phyloP scores from a whole-genome alignment of 1,140 invertebrate genomes.

The Papilio xuthus region DNA sequence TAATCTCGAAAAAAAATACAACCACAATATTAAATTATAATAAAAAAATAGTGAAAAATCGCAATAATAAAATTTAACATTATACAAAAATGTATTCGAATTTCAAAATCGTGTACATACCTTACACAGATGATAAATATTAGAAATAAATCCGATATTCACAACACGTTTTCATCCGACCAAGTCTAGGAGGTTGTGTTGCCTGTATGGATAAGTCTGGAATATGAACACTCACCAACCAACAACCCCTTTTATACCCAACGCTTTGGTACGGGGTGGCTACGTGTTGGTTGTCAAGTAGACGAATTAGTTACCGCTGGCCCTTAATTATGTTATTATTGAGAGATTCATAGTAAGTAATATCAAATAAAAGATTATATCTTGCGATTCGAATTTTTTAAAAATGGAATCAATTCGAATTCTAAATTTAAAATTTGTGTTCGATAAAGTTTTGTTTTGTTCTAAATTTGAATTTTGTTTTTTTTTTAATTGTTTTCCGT shows the following conservation, averaged over 20 bases:
- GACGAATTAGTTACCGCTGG: background rate
- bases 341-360: background rate
- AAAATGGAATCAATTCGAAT: background rate
- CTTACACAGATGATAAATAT: background rate
- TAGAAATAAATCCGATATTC: constrained; percentile 15
- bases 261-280: constrained; percentile 20
- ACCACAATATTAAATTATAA: no score
- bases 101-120: background rate
- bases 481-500: background rate
- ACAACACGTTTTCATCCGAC: background rate
- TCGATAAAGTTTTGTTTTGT: background rate
- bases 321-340: background rate
- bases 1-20: no score
- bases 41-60: no score
- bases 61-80: background rate
- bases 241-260: constrained; percentile 35
- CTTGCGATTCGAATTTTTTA: background rate
- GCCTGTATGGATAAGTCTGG: background rate
- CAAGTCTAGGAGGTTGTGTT: constrained; percentile 18
- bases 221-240: background rate
- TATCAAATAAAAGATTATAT: background rate
- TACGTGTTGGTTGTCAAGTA: constrained; percentile 29
- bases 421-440: background rate
- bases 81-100: background rate
- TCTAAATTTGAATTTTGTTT: background rate